A percentile compares a stretch with the other conserved stretches of the same genome.
phyloP scores from a whole-genome alignment of 2,888 invertebrate species.

The Cremastinae sp. region DNA sequence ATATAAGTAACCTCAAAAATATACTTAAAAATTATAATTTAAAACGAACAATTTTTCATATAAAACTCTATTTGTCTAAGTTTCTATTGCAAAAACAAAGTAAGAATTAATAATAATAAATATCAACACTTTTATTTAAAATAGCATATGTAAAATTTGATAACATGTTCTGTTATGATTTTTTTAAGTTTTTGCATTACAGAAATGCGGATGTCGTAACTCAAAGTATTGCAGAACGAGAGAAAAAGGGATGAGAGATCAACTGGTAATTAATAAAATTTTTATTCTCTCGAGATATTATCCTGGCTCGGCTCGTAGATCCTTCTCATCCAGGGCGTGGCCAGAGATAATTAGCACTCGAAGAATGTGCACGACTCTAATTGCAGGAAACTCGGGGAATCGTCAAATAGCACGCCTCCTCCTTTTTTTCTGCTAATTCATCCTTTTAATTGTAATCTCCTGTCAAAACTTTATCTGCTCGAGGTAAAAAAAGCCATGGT shows the following conservation, averaged over 20 bases:
- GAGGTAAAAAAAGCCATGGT: too few species aligned
- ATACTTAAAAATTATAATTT: too few species aligned
- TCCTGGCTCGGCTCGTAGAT: conserved; percentile 35
- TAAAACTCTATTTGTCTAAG: too few species aligned
- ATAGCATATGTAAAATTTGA: too few species aligned
- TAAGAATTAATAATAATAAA: too few species aligned
- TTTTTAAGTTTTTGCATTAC: background rate
- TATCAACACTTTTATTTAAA: too few species aligned
- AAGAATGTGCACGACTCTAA: conserved; percentile 20
- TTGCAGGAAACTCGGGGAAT: conserved; percentile 13
- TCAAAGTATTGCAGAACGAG: background rate
- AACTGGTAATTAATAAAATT: conserved; percentile 45
- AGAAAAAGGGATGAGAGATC: conserved; percentile 12
- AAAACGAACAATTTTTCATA: too few species aligned
- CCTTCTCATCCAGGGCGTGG: conserved; percentile 44
- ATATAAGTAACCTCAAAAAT: too few species aligned
- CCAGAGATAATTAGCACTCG: conserved; percentile 41
- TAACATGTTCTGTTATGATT: background rate
- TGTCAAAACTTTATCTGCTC: background rate
- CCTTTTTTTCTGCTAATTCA: conserved; percentile 1
- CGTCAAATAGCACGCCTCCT: conserved; percentile 14
- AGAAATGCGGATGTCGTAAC: too few species aligned
- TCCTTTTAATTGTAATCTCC: background rate
- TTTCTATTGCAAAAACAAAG: too few species aligned
- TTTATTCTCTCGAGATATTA: conserved; percentile 12